Evolutionary conservation across 1,140 invertebrate species (phyloP), one percentile per base, ranked within the genome.

Genomic region (Drosophila ohnishii): DNA sequence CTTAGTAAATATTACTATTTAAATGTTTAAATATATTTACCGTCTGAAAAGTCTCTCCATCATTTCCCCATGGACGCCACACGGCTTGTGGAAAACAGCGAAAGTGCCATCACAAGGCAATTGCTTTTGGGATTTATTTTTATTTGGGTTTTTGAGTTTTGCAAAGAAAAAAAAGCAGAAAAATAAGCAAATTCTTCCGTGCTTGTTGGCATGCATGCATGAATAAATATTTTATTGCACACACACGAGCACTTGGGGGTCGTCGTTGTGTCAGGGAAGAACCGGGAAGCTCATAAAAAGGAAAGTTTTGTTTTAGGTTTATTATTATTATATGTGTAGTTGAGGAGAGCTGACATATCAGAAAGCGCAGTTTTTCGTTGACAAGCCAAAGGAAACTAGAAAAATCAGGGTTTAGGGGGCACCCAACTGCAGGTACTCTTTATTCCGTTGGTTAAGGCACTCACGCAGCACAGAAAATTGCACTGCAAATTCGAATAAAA

Each of bases 201-300:
- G 63, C 50, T 76, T 61, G 63, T 51, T 69, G 37, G 34, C 40
- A 37, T 61, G 73, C 57, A 75, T 82, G 83, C 71, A 67, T 77
- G 72, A 81, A 86, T 82, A 74, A 81, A 86, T 83, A 87, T 83
- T 87, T 86, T 83, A 86, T 87, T 87, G 66, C 44, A 69, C 34
- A 55, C 66, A 69, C 28, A 53, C 61, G 37, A 64, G 59, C 59
- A 45, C 66, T 67, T 55, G 66, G 66, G 60, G 60, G 45, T 67
- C 65, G 45, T 67, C 65, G 65, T 69, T 50, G 66, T 35, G 16
- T 32, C 47, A 10, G 47, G 19, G 3, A 32, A 35, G 30, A 51
- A 16, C 22, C 22, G 44, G 44, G 44, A 9, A 48, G 48, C 65
- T 71, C 65, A 45, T 30, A 70, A 55, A 25, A 45, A 70, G 51